Conservation (phyloP, 2,888 invertebrate genomes). For the Lasioglossum lativentre region DNA sequence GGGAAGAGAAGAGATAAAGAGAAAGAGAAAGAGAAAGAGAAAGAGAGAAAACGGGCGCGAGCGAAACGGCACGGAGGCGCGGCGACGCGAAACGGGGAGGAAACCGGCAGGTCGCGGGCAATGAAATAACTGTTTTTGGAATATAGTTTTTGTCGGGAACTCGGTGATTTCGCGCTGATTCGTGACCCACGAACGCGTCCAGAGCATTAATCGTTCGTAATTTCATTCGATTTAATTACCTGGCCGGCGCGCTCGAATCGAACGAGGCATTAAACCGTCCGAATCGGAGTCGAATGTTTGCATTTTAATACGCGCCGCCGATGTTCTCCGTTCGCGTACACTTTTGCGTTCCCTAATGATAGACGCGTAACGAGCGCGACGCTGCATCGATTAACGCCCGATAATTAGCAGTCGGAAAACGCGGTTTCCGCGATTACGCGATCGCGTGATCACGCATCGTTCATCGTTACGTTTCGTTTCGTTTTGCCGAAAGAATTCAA, state of each 20-base stretch:
- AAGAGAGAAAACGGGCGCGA: neutral
- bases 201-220: constrained; percentile 80
- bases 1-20: neutral
- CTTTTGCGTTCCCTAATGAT: constrained; percentile 76
- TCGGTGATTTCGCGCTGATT: constrained; percentile 69
- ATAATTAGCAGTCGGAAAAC: constrained; percentile 72
- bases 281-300: constrained; percentile 77
- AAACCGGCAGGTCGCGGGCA: constrained; percentile 31
- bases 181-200: constrained; percentile 69
- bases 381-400: constrained; percentile 76
- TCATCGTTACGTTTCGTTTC: neutral
- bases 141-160: constrained; percentile 63
- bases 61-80: neutral
- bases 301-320: constrained; percentile 77
- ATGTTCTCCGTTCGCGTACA: constrained; percentile 63
- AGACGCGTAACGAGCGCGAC: constrained; percentile 75
- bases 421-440: constrained; percentile 15
- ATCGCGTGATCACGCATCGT: constrained; percentile 13
- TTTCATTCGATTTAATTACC: constrained; percentile 82
- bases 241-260: constrained; percentile 74
- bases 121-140: constrained; percentile 55
- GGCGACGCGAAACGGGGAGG: neutral
- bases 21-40: neutral
- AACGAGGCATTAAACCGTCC: constrained; percentile 76
- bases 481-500: neutral